These are phyloP conservation scores for Bilobella aurantiaca DNA, from an alignment of 1,140 invertebrate species.

Conservation along the genomic window DNA sequence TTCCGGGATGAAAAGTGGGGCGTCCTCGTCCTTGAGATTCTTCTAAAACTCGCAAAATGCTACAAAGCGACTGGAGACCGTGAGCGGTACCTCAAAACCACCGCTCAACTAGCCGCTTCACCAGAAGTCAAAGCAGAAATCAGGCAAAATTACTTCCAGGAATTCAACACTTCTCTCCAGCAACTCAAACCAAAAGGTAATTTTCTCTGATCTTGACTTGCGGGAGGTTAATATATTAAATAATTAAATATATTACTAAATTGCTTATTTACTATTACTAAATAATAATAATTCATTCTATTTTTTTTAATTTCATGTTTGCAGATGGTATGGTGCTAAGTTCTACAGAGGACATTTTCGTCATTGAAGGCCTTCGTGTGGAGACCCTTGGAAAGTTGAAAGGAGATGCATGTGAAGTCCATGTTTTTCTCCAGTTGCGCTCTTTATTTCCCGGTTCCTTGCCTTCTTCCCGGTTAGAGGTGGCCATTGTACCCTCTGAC, in stretches of 20 bases:
- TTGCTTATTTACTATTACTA: background rate
- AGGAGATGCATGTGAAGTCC: slow-evolving; percentile 29
- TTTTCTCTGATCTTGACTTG: too few relatives aligned
- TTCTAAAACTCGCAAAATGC: slow-evolving; percentile 71
- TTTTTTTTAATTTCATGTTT: slow-evolving; percentile 1
- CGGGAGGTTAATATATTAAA: too few relatives aligned
- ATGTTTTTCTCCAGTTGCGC: slow-evolving; percentile 25
- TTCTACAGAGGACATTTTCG: slow-evolving; percentile 31
- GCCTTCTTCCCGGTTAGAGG: slow-evolving; percentile 15
- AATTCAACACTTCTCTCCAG: background rate
- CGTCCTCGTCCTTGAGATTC: slow-evolving; percentile 64
- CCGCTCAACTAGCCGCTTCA: slow-evolving; percentile 33
- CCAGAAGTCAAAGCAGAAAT: background rate
- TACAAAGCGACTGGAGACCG: slow-evolving; percentile 66
- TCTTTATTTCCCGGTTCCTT: slow-evolving; percentile 33
- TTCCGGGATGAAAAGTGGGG: slow-evolving; percentile 79
- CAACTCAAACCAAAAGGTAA: background rate
- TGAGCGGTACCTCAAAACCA: slow-evolving; percentile 50
- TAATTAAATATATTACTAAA: too few relatives aligned
- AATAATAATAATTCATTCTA: background rate
- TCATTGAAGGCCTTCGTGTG: slow-evolving; percentile 29
- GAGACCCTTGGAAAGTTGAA: slow-evolving; percentile 34
- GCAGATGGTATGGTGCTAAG: slow-evolving; percentile 18
- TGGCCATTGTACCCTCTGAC: slow-evolving; percentile 25
- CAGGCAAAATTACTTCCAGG: background rate